Conservation (phyloP, 92 coral and sea anemone species). For the Bergia sp. region DNA sequence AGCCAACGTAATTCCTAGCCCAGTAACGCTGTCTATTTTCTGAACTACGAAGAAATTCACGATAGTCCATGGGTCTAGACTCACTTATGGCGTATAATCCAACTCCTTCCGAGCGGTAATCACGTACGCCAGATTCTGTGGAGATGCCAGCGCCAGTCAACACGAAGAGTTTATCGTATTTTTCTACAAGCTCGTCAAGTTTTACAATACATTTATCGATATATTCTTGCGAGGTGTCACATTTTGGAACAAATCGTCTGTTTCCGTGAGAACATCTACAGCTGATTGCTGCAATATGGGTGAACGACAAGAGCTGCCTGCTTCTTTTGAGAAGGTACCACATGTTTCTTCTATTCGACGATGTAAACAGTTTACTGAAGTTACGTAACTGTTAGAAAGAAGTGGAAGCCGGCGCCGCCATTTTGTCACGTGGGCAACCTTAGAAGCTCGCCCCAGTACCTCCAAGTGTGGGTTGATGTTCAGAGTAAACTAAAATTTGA, state of each 20-base stretch:
- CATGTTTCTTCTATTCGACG: not conserved
- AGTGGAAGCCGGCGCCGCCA: not conserved
- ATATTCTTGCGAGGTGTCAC: constrained; percentile 56
- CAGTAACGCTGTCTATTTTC: constrained; percentile 80
- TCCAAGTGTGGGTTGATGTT: not conserved
- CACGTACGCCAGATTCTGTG: constrained; percentile 96
- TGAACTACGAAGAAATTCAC: constrained; percentile 78
- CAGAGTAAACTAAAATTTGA: not conserved
- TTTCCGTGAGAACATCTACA: constrained; percentile 24
- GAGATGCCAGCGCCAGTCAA: constrained; percentile 97
- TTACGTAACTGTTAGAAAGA: too few species aligned
- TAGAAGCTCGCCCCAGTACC: not conserved
- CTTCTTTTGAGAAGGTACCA: constrained; percentile 7
- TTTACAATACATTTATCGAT: constrained; percentile 55
- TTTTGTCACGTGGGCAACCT: constrained; percentile 25
- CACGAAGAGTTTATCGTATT: constrained; percentile 72
- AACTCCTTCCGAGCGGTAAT: constrained; percentile 92
- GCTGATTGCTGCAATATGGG: not conserved
- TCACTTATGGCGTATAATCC: constrained; percentile 85
- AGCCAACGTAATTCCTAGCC: constrained; percentile 96
- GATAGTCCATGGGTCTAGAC: constrained; percentile 84
- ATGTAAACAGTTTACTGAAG: not conserved
- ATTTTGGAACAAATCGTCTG: constrained; percentile 68
- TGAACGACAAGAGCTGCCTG: constrained; percentile 2
- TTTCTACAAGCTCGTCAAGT: constrained; percentile 70